Conservation (phyloP, 2,888 invertebrate species). For the Alcis repandata region DNA sequence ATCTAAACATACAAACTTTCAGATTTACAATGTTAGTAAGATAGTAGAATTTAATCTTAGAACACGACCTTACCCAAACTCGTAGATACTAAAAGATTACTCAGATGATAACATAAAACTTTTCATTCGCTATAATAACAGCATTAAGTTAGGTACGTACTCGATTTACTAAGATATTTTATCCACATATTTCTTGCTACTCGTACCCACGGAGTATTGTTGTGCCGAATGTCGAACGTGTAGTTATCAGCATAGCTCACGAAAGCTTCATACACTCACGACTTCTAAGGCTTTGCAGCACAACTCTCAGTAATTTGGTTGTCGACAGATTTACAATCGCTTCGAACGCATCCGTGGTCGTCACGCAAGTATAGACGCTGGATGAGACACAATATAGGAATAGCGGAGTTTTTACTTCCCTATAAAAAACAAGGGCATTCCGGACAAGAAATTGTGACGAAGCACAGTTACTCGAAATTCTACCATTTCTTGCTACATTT, state of each 20-base stretch:
- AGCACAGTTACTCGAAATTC: no score
- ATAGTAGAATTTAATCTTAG: no score
- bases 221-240: conserved; percentile 38
- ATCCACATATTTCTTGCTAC: not conserved
- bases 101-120: no score
- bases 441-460: not conserved
- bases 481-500: no score
- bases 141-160: not conserved
- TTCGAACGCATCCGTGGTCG: conserved; percentile 1
- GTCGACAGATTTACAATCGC: conserved; percentile 49
- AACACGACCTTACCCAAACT: no score
- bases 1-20: no score
- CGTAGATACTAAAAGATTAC: no score
- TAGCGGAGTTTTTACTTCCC: not conserved
- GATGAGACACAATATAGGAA: not conserved
- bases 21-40: no score
- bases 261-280: conserved; percentile 58
- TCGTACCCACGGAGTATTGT: conserved; percentile 4
- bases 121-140: not conserved
- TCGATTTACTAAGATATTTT: not conserved
- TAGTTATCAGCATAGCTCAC: conserved; percentile 44
- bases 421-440: not conserved
- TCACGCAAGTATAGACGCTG: conserved; percentile 7
- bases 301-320: conserved; percentile 69
- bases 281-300: conserved; percentile 56